Base-by-base conservation (phyloP, 2,888 invertebrate species). In the Epsilonema sp. region DNA sequence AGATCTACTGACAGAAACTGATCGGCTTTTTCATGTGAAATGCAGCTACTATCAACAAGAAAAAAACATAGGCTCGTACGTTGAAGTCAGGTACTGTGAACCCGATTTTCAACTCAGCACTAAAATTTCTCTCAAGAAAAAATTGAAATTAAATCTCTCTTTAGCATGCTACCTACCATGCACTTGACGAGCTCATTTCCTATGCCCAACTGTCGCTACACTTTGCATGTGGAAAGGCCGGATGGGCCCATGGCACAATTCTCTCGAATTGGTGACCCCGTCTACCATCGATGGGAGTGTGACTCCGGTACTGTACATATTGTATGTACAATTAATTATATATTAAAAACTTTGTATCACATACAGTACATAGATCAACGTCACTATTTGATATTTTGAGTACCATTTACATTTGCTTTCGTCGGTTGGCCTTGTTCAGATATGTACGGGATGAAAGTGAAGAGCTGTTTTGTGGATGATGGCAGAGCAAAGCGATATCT, bases 401-500 rank as follows among this genome's bases (percentile, higher is more conserved):
- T n/a, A n/a, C n/a, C n/a, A n/a, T n/a, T n/a, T n/a, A n/a, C n/a
- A n/a, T n/a, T n/a, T n/a, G n/a, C n/a, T n/a, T n/a, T n/a, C n/a
- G n/a, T n/a, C n/a, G n/a, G n/a, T n/a, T n/a, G n/a, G n/a, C n/a
- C 16, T 11, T 21, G 13, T 41, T 4, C 19, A 46, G 46, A 46
- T n/a, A 4, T 25, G 4, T 46, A 46, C 26, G 46, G 23, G 19
- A 46, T 46, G 3, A 38, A 39, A 25, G 41, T 46, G 5, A 38
- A 46, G 19, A 39, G 22, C 31, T 46, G 46, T 26, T 39, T 40
- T 21, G 46, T 46, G 11, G 41, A 46, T 40, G 46, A 46, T 21
- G 46, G 46, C 3, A 3, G 22, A 5, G 5, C 3, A 4, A 40
- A 25, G 22, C 3, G 23, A 2, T 38, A 40, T 20, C 41, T 19